Base-by-base conservation (phyloP, 2,113 vertebrate species). In the Emydocephalus ijimae region DNA sequence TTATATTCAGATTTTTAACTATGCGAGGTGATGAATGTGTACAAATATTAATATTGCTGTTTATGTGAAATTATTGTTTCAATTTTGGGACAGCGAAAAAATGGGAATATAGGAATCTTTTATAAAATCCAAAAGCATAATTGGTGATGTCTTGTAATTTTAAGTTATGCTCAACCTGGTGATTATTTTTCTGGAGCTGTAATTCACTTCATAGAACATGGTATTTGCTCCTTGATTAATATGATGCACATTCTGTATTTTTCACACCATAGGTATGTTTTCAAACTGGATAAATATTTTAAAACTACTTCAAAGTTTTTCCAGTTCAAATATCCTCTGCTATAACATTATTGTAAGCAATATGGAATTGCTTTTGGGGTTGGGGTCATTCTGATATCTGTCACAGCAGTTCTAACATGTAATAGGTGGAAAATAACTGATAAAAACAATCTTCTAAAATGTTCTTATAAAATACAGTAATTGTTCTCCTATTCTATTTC, bases 401-500 rank as follows among this genome's bases (percentile, higher is more conserved):
- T 92, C 52, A 39, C n/a, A 48, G 54, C 91, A 90, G 9, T 85
- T 59, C 26, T 55, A 81, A 43, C 29, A 18, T 26, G n/a, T 26
- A 29, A 20, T 39, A 54, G 61, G 14, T 61, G 43, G 43, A 43
- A 56, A 81, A 48, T 59, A 57, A 55, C 29, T 34, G 24, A 59
- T 89, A 55, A 81, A 56, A 45, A 50, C 21, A 43, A 5, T 23
- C 48, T 86, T 61, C 4, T 26, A 26, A 88, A 18, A 91, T 91
- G 14, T 14, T 45, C 12, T 56, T 88, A 8, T 64, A 89, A 86
- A 61, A 86, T 89, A 55, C 43, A 85, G 0, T 90, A 59, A 54
- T 81, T 94, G 91, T 54, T 87, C 90, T 52, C 54, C 20, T 0
- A 0, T 20, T 93, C 45, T 39, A 88, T 0, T 29, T 89, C 3